Evolutionary conservation across 1,140 invertebrate species (phyloP), one percentile per base, ranked within the genome.

Genomic region (Drosophila rufa): DNA sequence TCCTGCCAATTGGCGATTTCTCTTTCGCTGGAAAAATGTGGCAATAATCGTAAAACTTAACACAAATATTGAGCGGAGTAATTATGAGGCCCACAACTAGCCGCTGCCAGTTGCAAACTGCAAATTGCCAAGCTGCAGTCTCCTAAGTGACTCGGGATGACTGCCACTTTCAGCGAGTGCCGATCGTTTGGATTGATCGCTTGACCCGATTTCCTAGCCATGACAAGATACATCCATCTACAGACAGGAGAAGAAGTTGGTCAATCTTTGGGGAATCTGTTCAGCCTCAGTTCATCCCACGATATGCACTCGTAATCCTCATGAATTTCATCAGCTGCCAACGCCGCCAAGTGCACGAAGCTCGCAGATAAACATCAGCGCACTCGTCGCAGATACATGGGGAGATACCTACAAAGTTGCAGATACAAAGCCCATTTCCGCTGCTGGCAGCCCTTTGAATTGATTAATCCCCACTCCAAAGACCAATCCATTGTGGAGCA

Each of bases 1-100:
- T 78, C 76, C 68, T 79, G 80, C 56, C 66, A 70, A 71, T 89
- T 74, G 80, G 30, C 84, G 84, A 84, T 87, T 87, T 89, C 84
- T 87, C 84, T 87, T 87, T 87, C 84, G 65, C 69, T 57, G 75
- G 80, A 87, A 87, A 87, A 87, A 50, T 89, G 76, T 69, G 76
- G 84, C 84, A 89, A 87, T 87, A 84, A 84, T 87, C 84, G 87
- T 87, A 84, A 80, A 89, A 81, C 80, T 71, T 84, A 84, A 70
- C 84, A 87, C 84, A 87, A 87, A 87, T 87, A 87, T 89, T 87
- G 74, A 87, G 73, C 61, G 70, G 76, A 80, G 73, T 83, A 84
- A 89, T 87, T 87, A 87, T 81, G 79, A 89, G 62, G 58, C 53
- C 53, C 67, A 48, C 65, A 77, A 77, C 75, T 82, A 68, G 71